Conservation (phyloP, 2,113 vertebrate genomes). For the Paramormyrops kingsleyae region DNA sequence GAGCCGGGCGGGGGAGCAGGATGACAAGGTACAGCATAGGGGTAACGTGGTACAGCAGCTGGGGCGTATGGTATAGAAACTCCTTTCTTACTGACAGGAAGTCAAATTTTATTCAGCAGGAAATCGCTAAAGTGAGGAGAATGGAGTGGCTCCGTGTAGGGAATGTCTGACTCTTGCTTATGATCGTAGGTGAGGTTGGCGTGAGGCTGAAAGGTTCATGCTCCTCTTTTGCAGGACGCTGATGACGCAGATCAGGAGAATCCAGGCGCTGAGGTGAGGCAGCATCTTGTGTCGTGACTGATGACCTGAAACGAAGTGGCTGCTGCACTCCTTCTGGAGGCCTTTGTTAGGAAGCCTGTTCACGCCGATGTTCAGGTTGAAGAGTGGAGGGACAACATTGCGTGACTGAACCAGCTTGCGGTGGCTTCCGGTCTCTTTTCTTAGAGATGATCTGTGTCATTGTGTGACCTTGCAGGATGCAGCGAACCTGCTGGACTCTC, state of each 20-base stretch:
- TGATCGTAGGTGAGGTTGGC: not conserved
- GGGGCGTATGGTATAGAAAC: not conserved
- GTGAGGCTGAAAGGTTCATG: not conserved
- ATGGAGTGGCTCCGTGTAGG: not conserved
- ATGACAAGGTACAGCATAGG: conserved; percentile 66
- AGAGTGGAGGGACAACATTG: not conserved
- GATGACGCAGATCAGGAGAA: conserved; percentile 84
- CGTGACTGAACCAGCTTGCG: not conserved
- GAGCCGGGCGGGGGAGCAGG: conserved; percentile 54
- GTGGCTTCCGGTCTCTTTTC: not conserved
- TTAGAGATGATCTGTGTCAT: not conserved
- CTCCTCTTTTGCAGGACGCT: conserved; percentile 56
- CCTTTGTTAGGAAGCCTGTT: not conserved
- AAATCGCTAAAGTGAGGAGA: not conserved
- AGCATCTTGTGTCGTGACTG: not conserved
- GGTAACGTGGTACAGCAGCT: not conserved
- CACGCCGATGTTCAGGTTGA: not conserved
- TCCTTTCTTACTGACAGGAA: not conserved
- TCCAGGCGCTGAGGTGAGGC: conserved; percentile 73
- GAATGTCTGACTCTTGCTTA: not conserved
- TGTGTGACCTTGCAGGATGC: conserved; percentile 62
- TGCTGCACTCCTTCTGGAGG: not conserved
- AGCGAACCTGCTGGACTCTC: conserved; percentile 72
- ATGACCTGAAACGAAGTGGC: not conserved
- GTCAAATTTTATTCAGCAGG: not conserved